Percentiles rank a stretch among this genome's conserved stretches.
These are phyloP conservation scores for Syrrhaptes paradoxus DNA, from an alignment of 2,113 vertebrate genomes.

Conservation along the genomic window DNA sequence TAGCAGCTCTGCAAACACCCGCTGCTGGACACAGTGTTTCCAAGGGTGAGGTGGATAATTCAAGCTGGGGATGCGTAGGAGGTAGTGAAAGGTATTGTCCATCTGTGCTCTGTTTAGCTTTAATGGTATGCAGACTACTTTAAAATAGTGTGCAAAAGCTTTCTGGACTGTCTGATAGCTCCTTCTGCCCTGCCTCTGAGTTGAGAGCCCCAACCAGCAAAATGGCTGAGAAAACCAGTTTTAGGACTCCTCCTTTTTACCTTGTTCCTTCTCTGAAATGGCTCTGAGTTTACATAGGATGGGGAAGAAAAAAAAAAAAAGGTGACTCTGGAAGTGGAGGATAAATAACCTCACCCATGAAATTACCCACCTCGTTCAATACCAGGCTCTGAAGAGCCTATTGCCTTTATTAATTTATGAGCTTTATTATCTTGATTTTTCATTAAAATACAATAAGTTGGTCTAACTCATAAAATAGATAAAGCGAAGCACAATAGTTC, in stretches of 20 bases:
- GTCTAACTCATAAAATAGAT: slow-evolving; percentile 1
- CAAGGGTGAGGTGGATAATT: background rate
- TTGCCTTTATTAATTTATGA: slow-evolving; percentile 41
- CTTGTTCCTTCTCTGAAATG: background rate
- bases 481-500: slow-evolving; percentile 10
- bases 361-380: slow-evolving; percentile 11
- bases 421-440: slow-evolving; percentile 56
- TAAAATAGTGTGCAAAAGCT: background rate
- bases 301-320: background rate
- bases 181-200: background rate
- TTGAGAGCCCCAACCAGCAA: background rate
- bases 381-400: background rate
- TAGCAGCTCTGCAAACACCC: background rate
- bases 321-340: background rate
- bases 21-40: background rate
- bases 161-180: background rate
- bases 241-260: background rate
- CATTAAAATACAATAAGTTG: slow-evolving; percentile 34
- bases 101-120: background rate
- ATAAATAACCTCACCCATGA: slow-evolving; percentile 10
- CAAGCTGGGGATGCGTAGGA: background rate
- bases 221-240: background rate
- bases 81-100: background rate
- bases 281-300: background rate
- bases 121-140: background rate